Evolutionary conservation across 1,140 invertebrate genomes (phyloP).

Genomic region (Nasonia vitripennis): DNA sequence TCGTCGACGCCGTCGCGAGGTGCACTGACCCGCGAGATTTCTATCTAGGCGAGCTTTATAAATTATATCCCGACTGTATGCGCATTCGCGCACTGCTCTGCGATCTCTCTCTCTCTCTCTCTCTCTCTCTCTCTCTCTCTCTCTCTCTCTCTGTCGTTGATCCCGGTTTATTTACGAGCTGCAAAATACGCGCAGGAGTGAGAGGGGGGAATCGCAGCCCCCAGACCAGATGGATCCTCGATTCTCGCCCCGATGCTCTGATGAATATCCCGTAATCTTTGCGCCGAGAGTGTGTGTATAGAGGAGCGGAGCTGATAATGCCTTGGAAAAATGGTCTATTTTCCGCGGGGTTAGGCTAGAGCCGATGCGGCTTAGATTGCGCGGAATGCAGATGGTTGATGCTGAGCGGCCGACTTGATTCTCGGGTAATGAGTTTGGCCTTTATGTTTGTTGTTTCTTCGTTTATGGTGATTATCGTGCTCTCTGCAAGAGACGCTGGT

Average conservation of each 20-base stretch:
- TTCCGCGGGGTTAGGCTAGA: background rate
- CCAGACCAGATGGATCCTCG: background rate
- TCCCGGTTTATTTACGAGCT: constrained; percentile 56
- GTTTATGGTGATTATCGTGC: background rate
- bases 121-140: too few relatives aligned
- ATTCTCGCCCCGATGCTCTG: constrained; percentile 15
- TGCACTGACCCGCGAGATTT: constrained; percentile 25
- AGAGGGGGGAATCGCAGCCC: background rate
- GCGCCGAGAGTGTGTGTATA: background rate
- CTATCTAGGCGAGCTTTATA: constrained; percentile 28
- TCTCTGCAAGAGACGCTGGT: too few relatives aligned
- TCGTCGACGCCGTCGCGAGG: background rate
- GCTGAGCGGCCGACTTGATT: background rate
- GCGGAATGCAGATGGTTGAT: background rate
- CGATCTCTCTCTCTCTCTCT: too few relatives aligned
- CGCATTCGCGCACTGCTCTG: too few relatives aligned
- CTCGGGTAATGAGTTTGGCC: background rate
- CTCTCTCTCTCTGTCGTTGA: background rate
- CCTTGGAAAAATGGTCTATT: background rate
- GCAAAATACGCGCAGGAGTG: constrained; percentile 51
- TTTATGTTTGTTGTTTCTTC: background rate
- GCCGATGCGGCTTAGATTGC: background rate
- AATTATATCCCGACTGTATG: constrained; percentile 4
- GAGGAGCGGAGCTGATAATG: background rate
- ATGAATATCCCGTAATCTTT: constrained; percentile 29